A percentile compares a stretch with the other conserved stretches of the same genome.
Evolutionary conservation across 2,888 invertebrate species (phyloP).

Genomic region (Eilema caniola): DNA sequence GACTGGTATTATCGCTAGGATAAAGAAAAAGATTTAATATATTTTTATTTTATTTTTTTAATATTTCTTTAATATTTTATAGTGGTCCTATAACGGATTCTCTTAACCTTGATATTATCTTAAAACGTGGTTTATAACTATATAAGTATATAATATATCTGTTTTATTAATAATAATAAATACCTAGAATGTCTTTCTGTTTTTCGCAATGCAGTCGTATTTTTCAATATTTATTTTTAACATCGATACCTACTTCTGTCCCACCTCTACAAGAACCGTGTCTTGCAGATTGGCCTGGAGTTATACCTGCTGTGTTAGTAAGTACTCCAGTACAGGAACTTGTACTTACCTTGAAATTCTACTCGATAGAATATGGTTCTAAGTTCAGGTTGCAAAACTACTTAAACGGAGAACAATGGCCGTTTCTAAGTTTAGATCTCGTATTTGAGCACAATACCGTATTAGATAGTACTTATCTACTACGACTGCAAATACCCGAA

Average conservation of each 20-base stretch:
- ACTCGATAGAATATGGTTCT: not conserved
- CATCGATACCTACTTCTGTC: slow-evolving; percentile 26
- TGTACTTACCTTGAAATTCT: slow-evolving; percentile 14
- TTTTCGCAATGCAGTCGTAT: too few species aligned
- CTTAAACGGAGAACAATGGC: slow-evolving; percentile 8
- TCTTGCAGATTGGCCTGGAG: slow-evolving; percentile 56
- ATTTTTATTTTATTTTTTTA: too few species aligned
- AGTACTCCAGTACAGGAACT: slow-evolving; percentile 13
- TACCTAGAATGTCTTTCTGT: too few species aligned
- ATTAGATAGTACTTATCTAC: not conserved
- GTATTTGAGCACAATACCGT: not conserved
- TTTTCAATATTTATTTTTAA: not conserved
- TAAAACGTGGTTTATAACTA: too few species aligned
- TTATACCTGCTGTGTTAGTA: slow-evolving; percentile 30
- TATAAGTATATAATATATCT: too few species aligned
- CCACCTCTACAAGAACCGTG: slow-evolving; percentile 45
- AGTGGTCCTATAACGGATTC: too few species aligned
- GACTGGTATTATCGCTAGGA: too few species aligned
- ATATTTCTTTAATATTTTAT: too few species aligned
- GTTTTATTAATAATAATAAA: too few species aligned
- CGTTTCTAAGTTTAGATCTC: not conserved
- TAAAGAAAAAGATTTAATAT: too few species aligned
- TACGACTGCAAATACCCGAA: too few species aligned
- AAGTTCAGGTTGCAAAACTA: not conserved
- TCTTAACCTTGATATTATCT: too few species aligned